phyloP scores from a whole-genome alignment of 2,797 vertebrate genomes.

The Potorous gilbertii region DNA sequence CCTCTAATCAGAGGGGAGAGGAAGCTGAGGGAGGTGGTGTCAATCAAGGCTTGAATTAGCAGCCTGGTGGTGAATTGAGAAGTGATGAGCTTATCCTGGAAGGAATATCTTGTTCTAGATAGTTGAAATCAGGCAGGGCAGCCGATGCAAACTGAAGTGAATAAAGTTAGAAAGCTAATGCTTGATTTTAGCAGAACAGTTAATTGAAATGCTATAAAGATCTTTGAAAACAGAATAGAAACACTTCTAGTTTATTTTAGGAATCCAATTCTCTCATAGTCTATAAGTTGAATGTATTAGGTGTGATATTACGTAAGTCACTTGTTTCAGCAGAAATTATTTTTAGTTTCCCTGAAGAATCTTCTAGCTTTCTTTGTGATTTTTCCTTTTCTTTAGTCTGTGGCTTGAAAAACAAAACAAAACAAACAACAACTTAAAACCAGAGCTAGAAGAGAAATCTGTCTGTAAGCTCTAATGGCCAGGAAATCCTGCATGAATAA shows the following conservation, averaged over 20 bases:
- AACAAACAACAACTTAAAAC: not conserved
- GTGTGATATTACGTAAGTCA: not conserved
- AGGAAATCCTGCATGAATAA: constrained; percentile 46
- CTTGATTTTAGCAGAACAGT: constrained; percentile 2
- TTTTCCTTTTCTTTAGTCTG: not conserved
- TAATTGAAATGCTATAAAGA: not conserved
- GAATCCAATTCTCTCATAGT: not conserved
- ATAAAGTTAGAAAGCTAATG: not conserved
- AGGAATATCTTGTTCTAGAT: not conserved
- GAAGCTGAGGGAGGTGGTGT: not conserved
- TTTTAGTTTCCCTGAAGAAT: not conserved
- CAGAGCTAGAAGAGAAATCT: not conserved
- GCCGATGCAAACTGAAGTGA: not conserved
- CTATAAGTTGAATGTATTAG: not conserved
- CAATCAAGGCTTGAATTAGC: not conserved
- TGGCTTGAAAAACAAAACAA: constrained; percentile 33
- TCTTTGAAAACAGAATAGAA: not conserved
- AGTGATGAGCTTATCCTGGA: not conserved
- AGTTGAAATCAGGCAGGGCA: not conserved
- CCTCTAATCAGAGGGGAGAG: not conserved
- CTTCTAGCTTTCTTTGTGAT: constrained; percentile 24
- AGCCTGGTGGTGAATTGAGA: not conserved
- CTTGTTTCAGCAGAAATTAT: not conserved
- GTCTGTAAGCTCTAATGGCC: not conserved
- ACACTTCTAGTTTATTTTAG: not conserved